Percentiles rank a stretch among this genome's conserved stretches.
phyloP scores from a whole-genome alignment of 2,113 vertebrate species.

The Cyphomyrus plagiostoma region DNA sequence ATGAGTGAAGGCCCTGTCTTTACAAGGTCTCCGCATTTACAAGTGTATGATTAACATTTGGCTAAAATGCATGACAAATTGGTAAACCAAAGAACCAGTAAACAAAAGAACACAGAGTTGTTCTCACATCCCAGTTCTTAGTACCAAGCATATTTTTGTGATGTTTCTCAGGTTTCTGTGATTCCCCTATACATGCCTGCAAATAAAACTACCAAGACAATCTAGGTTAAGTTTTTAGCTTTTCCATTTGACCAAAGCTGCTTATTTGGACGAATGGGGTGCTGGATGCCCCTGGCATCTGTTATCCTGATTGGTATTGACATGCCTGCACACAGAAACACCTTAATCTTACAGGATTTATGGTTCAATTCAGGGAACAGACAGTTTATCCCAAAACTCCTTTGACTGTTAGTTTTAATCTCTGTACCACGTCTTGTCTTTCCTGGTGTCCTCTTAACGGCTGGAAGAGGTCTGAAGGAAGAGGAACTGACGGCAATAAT shows the following conservation, averaged over 20 bases:
- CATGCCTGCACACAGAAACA: constrained; percentile 41
- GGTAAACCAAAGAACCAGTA: neutral
- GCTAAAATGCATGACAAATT: neutral
- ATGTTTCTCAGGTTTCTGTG: neutral
- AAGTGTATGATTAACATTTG: neutral
- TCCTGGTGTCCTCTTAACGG: neutral
- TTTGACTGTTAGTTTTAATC: constrained; percentile 45
- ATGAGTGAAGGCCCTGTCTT: neutral
- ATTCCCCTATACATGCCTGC: too few relatives aligned
- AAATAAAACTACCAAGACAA: neutral
- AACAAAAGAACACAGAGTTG: neutral
- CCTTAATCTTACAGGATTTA: constrained; percentile 54
- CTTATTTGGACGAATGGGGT: constrained; percentile 55
- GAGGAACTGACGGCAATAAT: neutral
- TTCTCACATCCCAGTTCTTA: neutral
- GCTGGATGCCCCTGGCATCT: constrained; percentile 40
- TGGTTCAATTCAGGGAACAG: constrained; percentile 50
- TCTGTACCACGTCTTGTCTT: constrained; percentile 7
- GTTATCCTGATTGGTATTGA: constrained; percentile 51
- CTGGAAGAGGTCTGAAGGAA: neutral
- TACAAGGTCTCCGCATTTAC: neutral
- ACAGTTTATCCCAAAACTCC: constrained; percentile 44
- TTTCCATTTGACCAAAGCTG: constrained; percentile 41
- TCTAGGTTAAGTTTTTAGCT: constrained; percentile 16
- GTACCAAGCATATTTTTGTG: neutral